Evolutionary conservation across 1,140 invertebrate species (phyloP), one percentile per base, ranked within the genome.

Genomic region (Pararge aegeria): DNA sequence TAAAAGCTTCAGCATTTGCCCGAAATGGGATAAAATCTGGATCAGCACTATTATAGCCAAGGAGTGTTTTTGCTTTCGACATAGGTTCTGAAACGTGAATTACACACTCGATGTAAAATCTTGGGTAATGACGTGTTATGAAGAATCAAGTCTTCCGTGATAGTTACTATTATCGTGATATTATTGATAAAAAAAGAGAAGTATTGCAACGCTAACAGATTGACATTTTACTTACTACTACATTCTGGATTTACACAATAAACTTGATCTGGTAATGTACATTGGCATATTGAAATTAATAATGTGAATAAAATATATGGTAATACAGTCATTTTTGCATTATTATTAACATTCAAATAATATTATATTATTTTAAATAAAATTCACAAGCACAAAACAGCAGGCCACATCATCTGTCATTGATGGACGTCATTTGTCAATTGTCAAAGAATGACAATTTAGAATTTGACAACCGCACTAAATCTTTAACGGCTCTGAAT

Each of bases 21-120:
- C 85, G 83, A 82, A 95, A 96, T 20, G 94, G 92, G 24, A 96
- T 82, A 53, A 94, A 87, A 16, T 92, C 90, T 16, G 86, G 75
- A 54, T 93, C 92, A 15, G 84, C 91, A 58, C 92, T 90, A 29
- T 54, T 64, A 80, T 95, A 95, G 16, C 48, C 80, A 42, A 93
- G 55, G 29, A 92, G 71, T 2, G 94, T 93, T 78, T 78, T 93
- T 10, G 92, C 94, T 69, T 84, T 70, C 1, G 94, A 94, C 64
- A 96, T 91, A 38, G 92, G 92, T 71, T 85, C 94, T 96, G 81
- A 70, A 92, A 92, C 70, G 52, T 58, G 54, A 10, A 58, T 44
- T 51, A 38, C 27, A 55, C 29, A 12, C 42, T 54, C 46, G 0
- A 27, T 38, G n/a, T 19, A 44, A 24, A 10, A 58, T 52, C 9